Conservation (phyloP, 2,797 vertebrate species). For the Leptatherina wallacei region DNA sequence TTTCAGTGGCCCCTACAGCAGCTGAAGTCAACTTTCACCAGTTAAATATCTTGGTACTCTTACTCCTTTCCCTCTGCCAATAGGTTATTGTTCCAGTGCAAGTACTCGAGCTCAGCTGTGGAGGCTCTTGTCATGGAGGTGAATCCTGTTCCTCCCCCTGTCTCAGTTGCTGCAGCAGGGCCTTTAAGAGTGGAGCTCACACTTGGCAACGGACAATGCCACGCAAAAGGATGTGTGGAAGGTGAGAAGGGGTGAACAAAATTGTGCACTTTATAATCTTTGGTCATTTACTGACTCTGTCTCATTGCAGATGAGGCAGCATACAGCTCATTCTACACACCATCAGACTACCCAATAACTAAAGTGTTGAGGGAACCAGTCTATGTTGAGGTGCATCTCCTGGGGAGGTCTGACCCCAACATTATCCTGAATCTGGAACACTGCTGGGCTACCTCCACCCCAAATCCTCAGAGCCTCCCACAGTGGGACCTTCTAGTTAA, state of each 20-base stretch:
- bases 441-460: constrained; percentile 80
- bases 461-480: constrained; percentile 62
- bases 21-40: no score
- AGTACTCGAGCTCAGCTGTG: constrained; percentile 65
- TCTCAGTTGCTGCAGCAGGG: constrained; percentile 64
- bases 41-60: no score
- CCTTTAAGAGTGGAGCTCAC: constrained; percentile 75
- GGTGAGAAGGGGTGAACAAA: constrained; percentile 44
- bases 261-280: fast-evolving
- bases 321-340: constrained; percentile 75
- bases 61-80: background rate
- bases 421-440: constrained; percentile 75
- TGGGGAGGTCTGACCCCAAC: constrained; percentile 75
- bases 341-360: constrained; percentile 77
- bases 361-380: constrained; percentile 76
- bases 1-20: no score
- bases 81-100: constrained; percentile 83
- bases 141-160: constrained; percentile 67
- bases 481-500: constrained; percentile 81
- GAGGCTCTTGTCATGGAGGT: constrained; percentile 76
- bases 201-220: constrained; percentile 78
- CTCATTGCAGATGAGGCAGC: constrained; percentile 63
- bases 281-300: background rate
- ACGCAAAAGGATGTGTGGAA: constrained; percentile 74
- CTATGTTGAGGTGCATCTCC: constrained; percentile 75